phyloP scores from a whole-genome alignment of 2,888 invertebrate species.

The Psylliodes chrysocephalus region DNA sequence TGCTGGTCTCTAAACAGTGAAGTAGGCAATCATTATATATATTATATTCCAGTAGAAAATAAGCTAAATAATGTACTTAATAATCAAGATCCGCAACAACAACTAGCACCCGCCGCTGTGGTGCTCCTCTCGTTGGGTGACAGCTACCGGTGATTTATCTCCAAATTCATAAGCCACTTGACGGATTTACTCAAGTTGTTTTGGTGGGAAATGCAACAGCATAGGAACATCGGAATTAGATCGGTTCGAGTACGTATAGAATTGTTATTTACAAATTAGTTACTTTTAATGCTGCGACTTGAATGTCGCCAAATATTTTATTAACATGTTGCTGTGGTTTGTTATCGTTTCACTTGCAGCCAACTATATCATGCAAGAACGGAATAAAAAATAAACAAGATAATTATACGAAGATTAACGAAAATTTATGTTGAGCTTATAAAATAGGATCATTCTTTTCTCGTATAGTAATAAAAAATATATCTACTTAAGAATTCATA shows the following conservation, averaged over 20 bases:
- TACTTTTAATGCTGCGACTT: not conserved
- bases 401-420: not conserved
- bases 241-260: slow-evolving; percentile 20
- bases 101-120: slow-evolving; percentile 21
- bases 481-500: no score
- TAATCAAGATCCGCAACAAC: no score
- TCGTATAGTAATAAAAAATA: no score
- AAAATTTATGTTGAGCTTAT: no score
- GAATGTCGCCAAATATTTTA: not conserved
- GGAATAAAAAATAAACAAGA: not conserved
- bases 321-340: no score
- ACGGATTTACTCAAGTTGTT: slow-evolving; percentile 42
- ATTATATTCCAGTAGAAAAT: no score
- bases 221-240: slow-evolving; percentile 24
- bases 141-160: slow-evolving; percentile 38
- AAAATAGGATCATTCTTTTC: no score
- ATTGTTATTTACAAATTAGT: slow-evolving; percentile 28
- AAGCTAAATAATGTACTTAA: no score
- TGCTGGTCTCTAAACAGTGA: no score
- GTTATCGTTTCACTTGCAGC: no score
- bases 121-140: slow-evolving; percentile 28
- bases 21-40: no score
- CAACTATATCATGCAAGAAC: not conserved
- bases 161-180: slow-evolving; percentile 45
- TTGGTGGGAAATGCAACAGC: slow-evolving; percentile 31